A percentile compares a stretch with the other conserved stretches of the same genome.
phyloP scores from a whole-genome alignment of 2,113 vertebrate species.

The Melanocharis versteri region DNA sequence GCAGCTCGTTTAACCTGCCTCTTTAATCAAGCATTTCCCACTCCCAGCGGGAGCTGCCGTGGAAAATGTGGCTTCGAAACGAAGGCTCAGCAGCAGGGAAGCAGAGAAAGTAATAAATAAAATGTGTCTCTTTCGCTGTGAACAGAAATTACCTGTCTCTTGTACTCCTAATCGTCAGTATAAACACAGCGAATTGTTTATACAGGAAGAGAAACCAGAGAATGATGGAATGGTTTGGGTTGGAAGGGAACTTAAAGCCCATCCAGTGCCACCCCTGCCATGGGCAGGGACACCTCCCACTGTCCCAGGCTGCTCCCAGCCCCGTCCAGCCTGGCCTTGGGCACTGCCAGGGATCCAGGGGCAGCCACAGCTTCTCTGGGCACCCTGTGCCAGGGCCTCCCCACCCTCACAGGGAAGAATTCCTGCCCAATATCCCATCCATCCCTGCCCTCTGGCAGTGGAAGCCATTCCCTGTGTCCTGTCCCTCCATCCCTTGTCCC shows the following conservation, averaged over 20 bases:
- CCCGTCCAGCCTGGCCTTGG: background rate
- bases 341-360: background rate
- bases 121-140: background rate
- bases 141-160: background rate
- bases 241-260: rapidly evolving
- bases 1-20: background rate
- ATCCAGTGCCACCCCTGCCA: rapidly evolving
- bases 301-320: background rate
- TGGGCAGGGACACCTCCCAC: background rate
- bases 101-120: background rate
- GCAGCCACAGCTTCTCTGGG: background rate
- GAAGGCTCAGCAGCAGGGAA: background rate
- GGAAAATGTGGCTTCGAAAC: background rate
- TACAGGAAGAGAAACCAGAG: background rate
- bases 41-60: background rate
- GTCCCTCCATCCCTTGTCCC: background rate
- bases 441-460: background rate
- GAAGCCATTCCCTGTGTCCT: background rate
- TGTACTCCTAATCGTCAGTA: too few species aligned
- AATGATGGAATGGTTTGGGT: background rate
- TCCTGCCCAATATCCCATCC: background rate
- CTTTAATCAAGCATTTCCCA: background rate
- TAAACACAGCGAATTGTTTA: background rate
- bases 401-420: background rate
- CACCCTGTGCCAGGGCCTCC: background rate